Base-by-base conservation (phyloP, 1,140 invertebrate species). In the Grapholita molesta region DNA sequence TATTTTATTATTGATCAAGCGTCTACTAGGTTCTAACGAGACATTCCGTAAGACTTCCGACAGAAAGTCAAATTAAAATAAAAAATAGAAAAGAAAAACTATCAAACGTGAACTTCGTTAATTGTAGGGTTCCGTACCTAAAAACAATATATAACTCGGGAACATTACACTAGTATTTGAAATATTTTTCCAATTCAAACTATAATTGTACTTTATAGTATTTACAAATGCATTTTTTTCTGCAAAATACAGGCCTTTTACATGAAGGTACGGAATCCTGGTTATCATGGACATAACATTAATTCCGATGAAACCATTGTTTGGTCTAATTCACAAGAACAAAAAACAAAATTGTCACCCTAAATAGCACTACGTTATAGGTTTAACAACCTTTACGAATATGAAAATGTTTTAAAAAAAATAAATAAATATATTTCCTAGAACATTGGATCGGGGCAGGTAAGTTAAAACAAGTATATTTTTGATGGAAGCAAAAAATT, bases 1-100 rank as follows among this genome's bases (percentile, higher is more conserved):
- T 80, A 84, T 89, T 86, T 88, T 88, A 48, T 48, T 88, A 84
- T 89, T 89, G 87, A 88, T 88, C 82, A 89, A 88, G 87, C 85
- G 85, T 85, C 87, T 86, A 88, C 85, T 82, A 87, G 82, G 83
- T 87, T 73, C 85, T 80, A 88, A 84, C 75, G 78, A 85, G 87
- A 88, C 84, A 86, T 83, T 74, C 66, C 65, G 68, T 84, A 71
- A 76, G 76, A 81, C 79, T 84, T 83, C 78, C 78, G 71, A 81
- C 77, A 66, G 83, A 84, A 84, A 86, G 79, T 80, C 73, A 85
- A 87, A 82, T 78, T 74, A 79, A 80, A 83, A 80, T 73, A 68
- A 75, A 74, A 77, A 81, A 77, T n/a, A n/a, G 76, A 76, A 75
- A 82, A 78, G 7, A 48, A 48, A 48, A 48, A 48, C 15, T 48